These are phyloP conservation scores for Brassicogethes aeneus DNA, from an alignment of 2,888 invertebrate species.

Conservation along the genomic window DNA sequence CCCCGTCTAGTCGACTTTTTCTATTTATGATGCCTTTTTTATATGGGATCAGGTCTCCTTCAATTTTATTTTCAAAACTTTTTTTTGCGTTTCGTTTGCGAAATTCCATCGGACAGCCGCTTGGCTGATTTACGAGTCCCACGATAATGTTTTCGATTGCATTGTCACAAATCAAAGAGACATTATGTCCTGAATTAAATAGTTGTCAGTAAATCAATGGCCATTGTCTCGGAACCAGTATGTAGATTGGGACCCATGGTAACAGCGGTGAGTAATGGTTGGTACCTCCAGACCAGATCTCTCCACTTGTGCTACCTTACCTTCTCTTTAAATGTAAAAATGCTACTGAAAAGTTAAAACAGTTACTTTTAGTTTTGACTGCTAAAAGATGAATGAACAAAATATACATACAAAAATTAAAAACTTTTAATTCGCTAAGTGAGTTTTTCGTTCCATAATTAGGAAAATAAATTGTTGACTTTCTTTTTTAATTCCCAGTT, in stretches of 20 bases:
- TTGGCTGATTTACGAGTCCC: slow-evolving; percentile 36
- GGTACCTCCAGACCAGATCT: too few relatives aligned
- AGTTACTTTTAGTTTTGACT: too few relatives aligned
- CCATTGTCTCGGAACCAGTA: slow-evolving; percentile 39
- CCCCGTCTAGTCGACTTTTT: slow-evolving; percentile 27
- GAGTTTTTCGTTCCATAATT: too few relatives aligned
- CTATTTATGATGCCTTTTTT: slow-evolving; percentile 30
- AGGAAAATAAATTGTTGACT: too few relatives aligned
- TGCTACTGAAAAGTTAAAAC: too few relatives aligned
- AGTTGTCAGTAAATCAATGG: slow-evolving; percentile 39
- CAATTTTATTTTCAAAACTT: slow-evolving; percentile 13
- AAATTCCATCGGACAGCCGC: slow-evolving; percentile 19
- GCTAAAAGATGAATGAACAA: too few relatives aligned
- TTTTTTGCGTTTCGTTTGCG: slow-evolving; percentile 4
- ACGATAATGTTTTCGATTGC: slow-evolving; percentile 39
- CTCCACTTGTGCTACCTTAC: too few relatives aligned
- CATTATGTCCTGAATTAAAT: slow-evolving; percentile 42
- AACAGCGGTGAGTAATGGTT: slow-evolving; percentile 29
- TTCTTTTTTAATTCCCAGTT: too few relatives aligned
- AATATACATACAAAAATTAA: too few relatives aligned
- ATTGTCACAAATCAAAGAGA: slow-evolving; percentile 41
- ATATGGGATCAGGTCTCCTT: background rate
- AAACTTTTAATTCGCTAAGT: too few relatives aligned
- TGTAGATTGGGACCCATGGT: slow-evolving; percentile 38
- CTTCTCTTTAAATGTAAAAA: too few relatives aligned